Evolutionary conservation across 2,888 invertebrate genomes (phyloP).

Genomic region (Phalangium opilio): DNA sequence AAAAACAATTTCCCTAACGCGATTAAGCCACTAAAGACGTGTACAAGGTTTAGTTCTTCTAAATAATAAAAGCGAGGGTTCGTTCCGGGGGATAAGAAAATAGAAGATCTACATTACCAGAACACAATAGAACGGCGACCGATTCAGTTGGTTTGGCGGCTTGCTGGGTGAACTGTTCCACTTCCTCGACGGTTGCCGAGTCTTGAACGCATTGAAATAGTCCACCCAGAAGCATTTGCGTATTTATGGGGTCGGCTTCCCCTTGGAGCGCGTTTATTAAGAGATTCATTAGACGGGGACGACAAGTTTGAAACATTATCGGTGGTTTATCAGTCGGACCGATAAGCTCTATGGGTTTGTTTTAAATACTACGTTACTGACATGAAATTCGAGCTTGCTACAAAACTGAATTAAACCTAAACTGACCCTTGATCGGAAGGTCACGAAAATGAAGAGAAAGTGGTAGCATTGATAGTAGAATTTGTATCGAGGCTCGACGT

Average conservation of each 20-base stretch:
- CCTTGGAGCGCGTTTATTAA: slow-evolving; percentile 66
- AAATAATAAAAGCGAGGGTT: neutral
- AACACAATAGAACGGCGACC: slow-evolving; percentile 45
- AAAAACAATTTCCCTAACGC: no score
- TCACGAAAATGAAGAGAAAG: slow-evolving; percentile 78
- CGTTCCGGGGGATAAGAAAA: neutral
- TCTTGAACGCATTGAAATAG: slow-evolving; percentile 48
- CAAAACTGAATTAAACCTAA: no score
- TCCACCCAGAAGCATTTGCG: slow-evolving; percentile 61
- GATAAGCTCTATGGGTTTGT: no score
- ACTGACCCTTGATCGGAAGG: slow-evolving; percentile 32
- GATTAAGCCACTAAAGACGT: no score
- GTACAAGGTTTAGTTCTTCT: neutral
- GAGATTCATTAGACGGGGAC: slow-evolving; percentile 59
- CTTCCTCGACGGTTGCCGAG: slow-evolving; percentile 56
- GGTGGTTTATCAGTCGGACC: slow-evolving; percentile 13
- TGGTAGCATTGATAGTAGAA: slow-evolving; percentile 75
- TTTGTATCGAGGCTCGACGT: slow-evolving; percentile 76
- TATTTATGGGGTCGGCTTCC: slow-evolving; percentile 68
- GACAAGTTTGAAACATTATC: slow-evolving; percentile 35
- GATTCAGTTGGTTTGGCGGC: slow-evolving; percentile 19
- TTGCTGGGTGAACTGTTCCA: slow-evolving; percentile 44
- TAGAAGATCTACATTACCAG: slow-evolving; percentile 38
- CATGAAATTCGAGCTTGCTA: no score
- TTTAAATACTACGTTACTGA: no score